phyloP scores from a whole-genome alignment of 1,140 invertebrate species.

The Euura lappo region DNA sequence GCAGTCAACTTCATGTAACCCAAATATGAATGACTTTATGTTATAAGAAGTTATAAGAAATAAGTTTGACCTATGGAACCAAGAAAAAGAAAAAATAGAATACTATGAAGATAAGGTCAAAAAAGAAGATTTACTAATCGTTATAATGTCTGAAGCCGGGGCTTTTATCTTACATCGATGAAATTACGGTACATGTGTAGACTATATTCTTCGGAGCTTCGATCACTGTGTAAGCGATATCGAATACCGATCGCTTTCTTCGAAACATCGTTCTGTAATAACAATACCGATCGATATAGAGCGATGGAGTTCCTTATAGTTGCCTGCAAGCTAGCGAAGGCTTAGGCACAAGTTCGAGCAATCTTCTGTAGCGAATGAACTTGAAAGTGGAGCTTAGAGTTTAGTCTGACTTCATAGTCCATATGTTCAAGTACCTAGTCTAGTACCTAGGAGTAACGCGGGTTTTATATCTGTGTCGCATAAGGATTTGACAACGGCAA shows the following conservation, averaged over 20 bases:
- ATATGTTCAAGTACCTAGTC: background rate
- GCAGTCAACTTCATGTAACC: no score
- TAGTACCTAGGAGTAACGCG: background rate
- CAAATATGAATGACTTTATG: no score
- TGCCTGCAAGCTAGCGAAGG: background rate
- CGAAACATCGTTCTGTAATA: no score
- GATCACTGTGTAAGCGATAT: background rate
- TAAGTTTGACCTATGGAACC: no score
- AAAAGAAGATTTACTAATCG: no score
- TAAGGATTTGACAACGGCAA: background rate
- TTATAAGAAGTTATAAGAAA: no score
- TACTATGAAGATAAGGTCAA: no score
- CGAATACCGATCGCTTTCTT: background rate
- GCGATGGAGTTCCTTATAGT: background rate
- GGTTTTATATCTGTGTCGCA: background rate
- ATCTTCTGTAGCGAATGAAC: background rate
- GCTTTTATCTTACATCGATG: no score
- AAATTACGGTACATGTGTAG: no score
- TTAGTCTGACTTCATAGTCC: background rate
- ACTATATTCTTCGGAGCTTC: no score
- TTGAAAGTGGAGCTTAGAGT: background rate
- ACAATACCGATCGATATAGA: background rate
- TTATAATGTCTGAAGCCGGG: no score
- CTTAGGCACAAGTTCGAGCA: background rate
- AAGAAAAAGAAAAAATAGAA: no score